A percentile compares a stretch with the other conserved stretches of the same genome.
These are phyloP conservation scores for Pampusana beccarii DNA, from an alignment of 2,113 vertebrate genomes.

Conservation along the genomic window DNA sequence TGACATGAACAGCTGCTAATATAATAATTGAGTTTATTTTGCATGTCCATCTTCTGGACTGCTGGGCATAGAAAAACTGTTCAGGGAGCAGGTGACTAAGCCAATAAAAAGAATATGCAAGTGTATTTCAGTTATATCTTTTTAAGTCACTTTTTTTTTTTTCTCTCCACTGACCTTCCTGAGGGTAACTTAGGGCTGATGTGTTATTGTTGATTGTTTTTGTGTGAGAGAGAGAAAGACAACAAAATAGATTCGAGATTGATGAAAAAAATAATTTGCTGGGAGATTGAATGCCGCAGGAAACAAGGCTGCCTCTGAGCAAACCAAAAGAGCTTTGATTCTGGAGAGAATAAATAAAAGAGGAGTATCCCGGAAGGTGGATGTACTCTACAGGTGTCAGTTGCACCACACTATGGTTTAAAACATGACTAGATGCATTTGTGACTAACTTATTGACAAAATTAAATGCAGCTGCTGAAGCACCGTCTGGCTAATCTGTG, in stretches of 20 bases:
- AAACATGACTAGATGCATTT: background rate
- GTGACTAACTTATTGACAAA: background rate
- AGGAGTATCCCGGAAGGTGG: background rate
- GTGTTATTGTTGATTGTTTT: background rate
- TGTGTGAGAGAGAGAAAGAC: background rate
- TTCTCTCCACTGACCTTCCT: background rate
- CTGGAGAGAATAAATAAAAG: background rate
- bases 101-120: background rate
- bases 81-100: background rate
- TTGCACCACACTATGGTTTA: background rate
- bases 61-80: background rate
- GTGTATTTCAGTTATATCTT: background rate
- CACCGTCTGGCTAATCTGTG: background rate
- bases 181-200: background rate
- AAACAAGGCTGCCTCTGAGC: background rate
- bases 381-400: background rate
- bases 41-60: background rate
- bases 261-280: background rate
- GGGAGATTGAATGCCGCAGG: background rate
- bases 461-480: constrained; percentile 1
- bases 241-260: background rate
- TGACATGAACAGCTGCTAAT: background rate
- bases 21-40: background rate
- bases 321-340: background rate
- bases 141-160: background rate